Base-by-base conservation (phyloP, 1,140 invertebrate species). In the Oreohelix idahoensis region DNA sequence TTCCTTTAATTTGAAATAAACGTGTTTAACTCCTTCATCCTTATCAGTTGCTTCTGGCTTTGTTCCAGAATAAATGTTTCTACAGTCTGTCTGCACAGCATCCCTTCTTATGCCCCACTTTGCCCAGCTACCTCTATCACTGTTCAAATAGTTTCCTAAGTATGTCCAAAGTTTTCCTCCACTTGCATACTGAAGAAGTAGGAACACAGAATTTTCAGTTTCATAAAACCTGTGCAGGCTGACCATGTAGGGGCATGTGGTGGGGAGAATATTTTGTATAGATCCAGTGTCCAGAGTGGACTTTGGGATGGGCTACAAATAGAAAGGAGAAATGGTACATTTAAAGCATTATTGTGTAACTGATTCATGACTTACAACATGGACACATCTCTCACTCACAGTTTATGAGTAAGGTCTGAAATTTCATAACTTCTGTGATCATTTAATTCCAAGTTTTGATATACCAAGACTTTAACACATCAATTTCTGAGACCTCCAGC, bases 221-320 rank as follows among this genome's bases (percentile, higher is more conserved):
- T 96, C 95, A 86, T 95, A 94, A 88, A 95, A 95, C 26, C 94
- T 94, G 87, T 95, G 93, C 58, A 96, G 91, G 66, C 94, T 94
- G 11, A 96, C 95, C 95, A 96, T 96, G 89, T 95, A 95, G 0
- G 92, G 92, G 79, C 91, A 89, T n/a, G 84, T 85, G 13, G 90
- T 89, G 1, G 92, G 92, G 20, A 93, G 79, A 39, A 93, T 88
- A 66, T 88, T 91, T 29, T 75, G 86, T 23, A 76, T 51, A 38
- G 49, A 71, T 83, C 74, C 83, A 81, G 49, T 93, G 93, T 78
- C 82, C 39, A 71, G 93, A 26, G 94, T 93, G 66, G 94, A 92
- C 92, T 96, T 96, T 89, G 94, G 93, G 63, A 96, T 91, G 63
- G 95, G 94, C 95, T 96, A 89, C 73, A 93, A 93, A 35, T 77